These are phyloP conservation scores for Bacillus rossius DNA, from an alignment of 1,140 invertebrate genomes.

Conservation along the genomic window DNA sequence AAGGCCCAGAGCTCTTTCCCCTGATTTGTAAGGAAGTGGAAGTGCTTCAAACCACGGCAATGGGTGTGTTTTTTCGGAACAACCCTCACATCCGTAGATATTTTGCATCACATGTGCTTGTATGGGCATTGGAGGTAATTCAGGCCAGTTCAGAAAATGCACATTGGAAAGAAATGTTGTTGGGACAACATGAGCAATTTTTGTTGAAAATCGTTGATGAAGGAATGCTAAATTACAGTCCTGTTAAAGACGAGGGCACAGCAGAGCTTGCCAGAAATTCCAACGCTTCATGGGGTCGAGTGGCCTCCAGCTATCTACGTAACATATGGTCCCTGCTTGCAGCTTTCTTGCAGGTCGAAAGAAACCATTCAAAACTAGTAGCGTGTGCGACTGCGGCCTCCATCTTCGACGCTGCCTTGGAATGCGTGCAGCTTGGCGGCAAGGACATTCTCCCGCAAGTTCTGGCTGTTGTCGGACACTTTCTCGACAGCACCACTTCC, in stretches of 20 bases:
- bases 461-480: neutral
- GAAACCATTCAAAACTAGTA: neutral
- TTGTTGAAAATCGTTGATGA: neutral
- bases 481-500: neutral
- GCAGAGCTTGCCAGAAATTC: conserved; percentile 15
- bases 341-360: neutral
- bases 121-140: no score
- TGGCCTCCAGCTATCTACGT: conserved; percentile 14
- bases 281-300: conserved; percentile 16
- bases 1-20: neutral
- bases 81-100: conserved; percentile 5
- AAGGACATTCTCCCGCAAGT: conserved; percentile 15
- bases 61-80: neutral
- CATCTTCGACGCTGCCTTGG: conserved; percentile 18
- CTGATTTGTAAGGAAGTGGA: neutral
- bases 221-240: neutral
- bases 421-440: conserved; percentile 23
- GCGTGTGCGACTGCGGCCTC: neutral
- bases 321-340: conserved; percentile 14
- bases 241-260: neutral
- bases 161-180: no score
- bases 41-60: neutral
- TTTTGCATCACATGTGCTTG: neutral
- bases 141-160: no score
- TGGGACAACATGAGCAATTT: neutral